Percentiles rank a stretch among this genome's conserved stretches.
These are phyloP conservation scores for Mythimna vitellina DNA, from an alignment of 2,888 invertebrate species.

Conservation along the genomic window DNA sequence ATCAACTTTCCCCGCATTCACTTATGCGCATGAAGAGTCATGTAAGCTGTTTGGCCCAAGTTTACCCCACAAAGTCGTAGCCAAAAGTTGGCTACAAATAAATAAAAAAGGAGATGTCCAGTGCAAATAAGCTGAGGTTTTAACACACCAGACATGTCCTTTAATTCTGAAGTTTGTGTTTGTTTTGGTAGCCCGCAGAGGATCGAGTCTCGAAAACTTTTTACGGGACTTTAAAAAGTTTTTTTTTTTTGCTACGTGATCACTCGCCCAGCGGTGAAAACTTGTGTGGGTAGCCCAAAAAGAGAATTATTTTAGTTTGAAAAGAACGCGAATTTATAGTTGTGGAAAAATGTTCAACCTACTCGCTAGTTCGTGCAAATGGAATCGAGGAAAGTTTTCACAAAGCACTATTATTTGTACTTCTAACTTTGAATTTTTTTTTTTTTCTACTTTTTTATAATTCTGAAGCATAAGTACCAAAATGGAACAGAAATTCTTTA, in stretches of 20 bases:
- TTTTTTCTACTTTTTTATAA: not conserved
- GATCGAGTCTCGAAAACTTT: constrained; percentile 67
- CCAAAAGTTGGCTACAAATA: constrained; percentile 44
- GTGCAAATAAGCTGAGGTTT: constrained; percentile 58
- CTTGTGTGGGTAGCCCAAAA: constrained; percentile 56
- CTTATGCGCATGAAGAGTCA: constrained; percentile 5
- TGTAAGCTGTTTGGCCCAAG: constrained; percentile 22
- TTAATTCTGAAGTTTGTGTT: constrained; percentile 65
- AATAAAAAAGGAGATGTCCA: constrained; percentile 48
- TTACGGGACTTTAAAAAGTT: constrained; percentile 64
- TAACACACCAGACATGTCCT: constrained; percentile 59
- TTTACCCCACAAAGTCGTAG: constrained; percentile 14
- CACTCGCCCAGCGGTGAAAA: constrained; percentile 53
- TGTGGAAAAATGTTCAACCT: constrained; percentile 3
- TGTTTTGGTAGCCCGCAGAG: constrained; percentile 64
- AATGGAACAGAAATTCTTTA: not conserved
- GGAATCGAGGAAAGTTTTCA: constrained; percentile 12
- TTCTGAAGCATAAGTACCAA: too few relatives aligned
- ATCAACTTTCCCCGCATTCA: not conserved
- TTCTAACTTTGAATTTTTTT: not conserved
- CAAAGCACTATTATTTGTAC: not conserved
- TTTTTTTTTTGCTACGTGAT: constrained; percentile 57
- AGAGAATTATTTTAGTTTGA: constrained; percentile 56
- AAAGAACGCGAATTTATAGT: constrained; percentile 37
- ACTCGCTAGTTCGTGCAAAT: constrained; percentile 23